A percentile compares a stretch with the other conserved stretches of the same genome.
These are phyloP conservation scores for Myrmophylax atrothorax DNA, from an alignment of 2,113 vertebrate genomes.

Conservation along the genomic window DNA sequence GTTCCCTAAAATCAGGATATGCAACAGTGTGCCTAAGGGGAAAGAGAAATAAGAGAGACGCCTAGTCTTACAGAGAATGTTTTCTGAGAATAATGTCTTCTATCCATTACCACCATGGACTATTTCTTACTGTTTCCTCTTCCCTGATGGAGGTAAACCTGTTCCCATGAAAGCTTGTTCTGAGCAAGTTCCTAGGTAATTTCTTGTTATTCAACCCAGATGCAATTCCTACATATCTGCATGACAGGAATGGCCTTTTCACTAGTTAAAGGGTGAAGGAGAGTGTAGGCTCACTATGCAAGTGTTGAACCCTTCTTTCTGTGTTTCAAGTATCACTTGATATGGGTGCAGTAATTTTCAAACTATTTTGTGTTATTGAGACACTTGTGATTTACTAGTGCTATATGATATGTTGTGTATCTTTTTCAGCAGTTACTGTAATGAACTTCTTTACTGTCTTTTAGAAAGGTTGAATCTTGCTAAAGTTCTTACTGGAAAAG, in stretches of 20 bases:
- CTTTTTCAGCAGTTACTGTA: background rate
- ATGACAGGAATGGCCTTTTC: background rate
- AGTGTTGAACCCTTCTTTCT: background rate
- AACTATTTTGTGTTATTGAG: background rate
- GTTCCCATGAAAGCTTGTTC: background rate
- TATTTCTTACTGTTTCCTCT: too few species aligned
- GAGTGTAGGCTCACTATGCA: background rate
- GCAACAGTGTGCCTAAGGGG: slow-evolving; percentile 3
- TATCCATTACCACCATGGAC: background rate
- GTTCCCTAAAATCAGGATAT: slow-evolving; percentile 21
- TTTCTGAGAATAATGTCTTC: background rate
- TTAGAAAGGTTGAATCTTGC: background rate
- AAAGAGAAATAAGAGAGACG: background rate
- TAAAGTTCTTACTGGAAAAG: background rate
- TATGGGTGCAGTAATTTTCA: background rate
- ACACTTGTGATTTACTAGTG: background rate
- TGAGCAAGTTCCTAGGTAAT: background rate
- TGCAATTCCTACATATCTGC: background rate
- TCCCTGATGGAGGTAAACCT: background rate
- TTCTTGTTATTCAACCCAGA: background rate
- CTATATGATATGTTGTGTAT: background rate
- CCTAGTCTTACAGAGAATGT: background rate
- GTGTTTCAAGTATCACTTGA: background rate
- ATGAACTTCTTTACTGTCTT: background rate
- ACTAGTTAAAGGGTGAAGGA: background rate